These are phyloP conservation scores for Nemopilema nomurai DNA, from an alignment of 30 jellyfish, hydroid and myxozoan species.

Conservation along the genomic window DNA sequence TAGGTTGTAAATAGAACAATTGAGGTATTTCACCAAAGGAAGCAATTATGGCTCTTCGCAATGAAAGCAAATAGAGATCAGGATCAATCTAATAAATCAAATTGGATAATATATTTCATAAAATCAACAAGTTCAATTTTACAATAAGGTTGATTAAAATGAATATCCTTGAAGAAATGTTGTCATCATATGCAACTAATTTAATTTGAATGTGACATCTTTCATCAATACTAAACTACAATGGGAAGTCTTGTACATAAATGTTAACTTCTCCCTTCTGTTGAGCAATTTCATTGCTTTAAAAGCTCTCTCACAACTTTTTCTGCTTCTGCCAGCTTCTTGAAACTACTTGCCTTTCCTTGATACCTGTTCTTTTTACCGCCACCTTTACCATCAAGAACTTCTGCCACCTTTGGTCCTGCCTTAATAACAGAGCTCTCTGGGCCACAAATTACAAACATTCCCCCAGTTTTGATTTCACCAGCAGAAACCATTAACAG, in stretches of 20 bases:
- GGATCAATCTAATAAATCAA: too few relatives aligned
- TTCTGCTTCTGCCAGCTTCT: slow-evolving; percentile 55
- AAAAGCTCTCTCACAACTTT: slow-evolving; percentile 24
- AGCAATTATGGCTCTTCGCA: too few relatives aligned
- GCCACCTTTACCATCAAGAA: slow-evolving; percentile 88
- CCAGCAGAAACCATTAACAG: slow-evolving; percentile 73
- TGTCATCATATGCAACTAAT: too few relatives aligned
- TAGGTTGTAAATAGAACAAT: too few relatives aligned
- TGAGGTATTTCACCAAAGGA: too few relatives aligned
- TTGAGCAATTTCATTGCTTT: background rate
- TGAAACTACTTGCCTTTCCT: slow-evolving; percentile 80
- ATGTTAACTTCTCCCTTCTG: background rate
- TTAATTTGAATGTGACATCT: background rate
- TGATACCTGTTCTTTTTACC: slow-evolving; percentile 87
- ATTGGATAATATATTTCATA: too few relatives aligned
- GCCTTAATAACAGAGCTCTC: slow-evolving; percentile 49
- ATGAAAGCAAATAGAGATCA: too few relatives aligned
- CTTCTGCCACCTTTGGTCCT: slow-evolving; percentile 64
- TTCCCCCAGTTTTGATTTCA: slow-evolving; percentile 81
- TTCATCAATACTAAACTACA: background rate
- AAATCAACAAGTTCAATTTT: too few relatives aligned
- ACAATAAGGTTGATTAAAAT: too few relatives aligned
- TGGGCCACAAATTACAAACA: slow-evolving; percentile 77
- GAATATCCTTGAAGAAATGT: too few relatives aligned
- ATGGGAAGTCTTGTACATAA: background rate